Percentiles rank a stretch among this genome's conserved stretches.
phyloP scores from a whole-genome alignment of 1,140 invertebrate species.

The Penaeus vannamei region DNA sequence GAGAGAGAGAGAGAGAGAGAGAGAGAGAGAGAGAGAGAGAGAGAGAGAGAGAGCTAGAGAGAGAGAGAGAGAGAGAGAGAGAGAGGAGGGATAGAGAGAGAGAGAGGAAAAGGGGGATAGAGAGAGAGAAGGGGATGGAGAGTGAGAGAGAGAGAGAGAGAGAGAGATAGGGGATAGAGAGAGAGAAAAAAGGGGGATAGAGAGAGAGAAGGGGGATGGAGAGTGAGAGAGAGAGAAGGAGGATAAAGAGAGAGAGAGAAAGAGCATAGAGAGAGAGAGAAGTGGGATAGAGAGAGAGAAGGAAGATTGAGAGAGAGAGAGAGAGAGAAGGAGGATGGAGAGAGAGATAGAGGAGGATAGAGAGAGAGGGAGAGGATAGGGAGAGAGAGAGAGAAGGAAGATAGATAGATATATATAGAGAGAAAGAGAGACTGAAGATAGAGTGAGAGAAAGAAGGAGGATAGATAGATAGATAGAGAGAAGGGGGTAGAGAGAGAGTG shows the following conservation, averaged over 20 bases:
- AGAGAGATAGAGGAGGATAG: not conserved
- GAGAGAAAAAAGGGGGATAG: not conserved
- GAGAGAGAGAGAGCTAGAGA: not conserved
- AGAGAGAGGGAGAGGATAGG: not conserved
- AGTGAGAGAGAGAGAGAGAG: conserved; percentile 17
- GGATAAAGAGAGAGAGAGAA: conserved; percentile 18
- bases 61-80: conserved; percentile 31
- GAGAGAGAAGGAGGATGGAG: too few species aligned
- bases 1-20: not conserved
- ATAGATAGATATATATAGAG: not conserved
- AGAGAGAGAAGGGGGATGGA: not conserved
- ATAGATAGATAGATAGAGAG: not conserved
- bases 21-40: conserved; percentile 8
- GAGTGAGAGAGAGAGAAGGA: conserved; percentile 43
- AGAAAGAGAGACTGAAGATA: not conserved
- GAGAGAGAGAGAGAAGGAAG: not conserved
- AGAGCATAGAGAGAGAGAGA: too few species aligned
- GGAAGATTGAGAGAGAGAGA: not conserved
- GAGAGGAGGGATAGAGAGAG: conserved; percentile 2
- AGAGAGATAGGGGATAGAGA: conserved; percentile 53
- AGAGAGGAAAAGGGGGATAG: not conserved
- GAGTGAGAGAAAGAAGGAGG: not conserved
- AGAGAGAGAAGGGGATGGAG: not conserved
- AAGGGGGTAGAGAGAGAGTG: not conserved
- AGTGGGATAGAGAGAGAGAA: too few species aligned